These are phyloP conservation scores for Achlya flavicornis DNA, from an alignment of 2,888 invertebrate species.

Conservation along the genomic window DNA sequence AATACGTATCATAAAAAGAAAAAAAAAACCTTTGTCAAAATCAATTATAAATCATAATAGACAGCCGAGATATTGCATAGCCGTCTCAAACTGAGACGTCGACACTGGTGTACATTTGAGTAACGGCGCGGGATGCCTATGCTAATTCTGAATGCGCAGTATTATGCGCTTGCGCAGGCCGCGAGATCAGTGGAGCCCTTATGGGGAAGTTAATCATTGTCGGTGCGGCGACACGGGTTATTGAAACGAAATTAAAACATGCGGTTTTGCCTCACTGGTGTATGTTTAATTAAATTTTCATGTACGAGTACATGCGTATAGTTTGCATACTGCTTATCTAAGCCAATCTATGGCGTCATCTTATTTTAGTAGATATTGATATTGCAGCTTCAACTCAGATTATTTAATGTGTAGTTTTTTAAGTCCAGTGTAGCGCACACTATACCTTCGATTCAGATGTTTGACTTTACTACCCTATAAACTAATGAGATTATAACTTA, in stretches of 20 bases:
- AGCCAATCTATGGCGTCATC: neutral
- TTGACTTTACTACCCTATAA: too few relatives aligned
- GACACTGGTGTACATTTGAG: conserved; percentile 38
- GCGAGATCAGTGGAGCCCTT: conserved; percentile 60
- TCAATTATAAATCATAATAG: neutral
- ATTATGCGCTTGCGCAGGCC: conserved; percentile 35
- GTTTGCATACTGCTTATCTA: neutral
- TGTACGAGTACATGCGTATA: neutral
- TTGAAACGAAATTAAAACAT: conserved; percentile 79
- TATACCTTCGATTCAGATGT: too few relatives aligned
- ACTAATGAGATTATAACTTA: too few relatives aligned
- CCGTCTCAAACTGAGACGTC: conserved; percentile 25
- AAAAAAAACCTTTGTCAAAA: too few relatives aligned
- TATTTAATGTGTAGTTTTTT: neutral
- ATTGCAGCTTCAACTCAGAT: neutral
- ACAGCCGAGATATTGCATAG: neutral
- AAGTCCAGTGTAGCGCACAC: too few relatives aligned
- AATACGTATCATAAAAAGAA: too few relatives aligned
- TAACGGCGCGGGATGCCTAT: conserved; percentile 67
- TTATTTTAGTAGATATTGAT: neutral
- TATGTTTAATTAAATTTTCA: conserved; percentile 46
- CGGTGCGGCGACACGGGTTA: conserved; percentile 74
- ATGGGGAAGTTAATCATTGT: conserved; percentile 74
- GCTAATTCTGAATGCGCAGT: conserved; percentile 56
- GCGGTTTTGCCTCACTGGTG: conserved; percentile 11